Evolutionary conservation across 2,797 vertebrate species (phyloP), one percentile per base, ranked within the genome.

Genomic region (Hypotaenidia okinawae): DNA sequence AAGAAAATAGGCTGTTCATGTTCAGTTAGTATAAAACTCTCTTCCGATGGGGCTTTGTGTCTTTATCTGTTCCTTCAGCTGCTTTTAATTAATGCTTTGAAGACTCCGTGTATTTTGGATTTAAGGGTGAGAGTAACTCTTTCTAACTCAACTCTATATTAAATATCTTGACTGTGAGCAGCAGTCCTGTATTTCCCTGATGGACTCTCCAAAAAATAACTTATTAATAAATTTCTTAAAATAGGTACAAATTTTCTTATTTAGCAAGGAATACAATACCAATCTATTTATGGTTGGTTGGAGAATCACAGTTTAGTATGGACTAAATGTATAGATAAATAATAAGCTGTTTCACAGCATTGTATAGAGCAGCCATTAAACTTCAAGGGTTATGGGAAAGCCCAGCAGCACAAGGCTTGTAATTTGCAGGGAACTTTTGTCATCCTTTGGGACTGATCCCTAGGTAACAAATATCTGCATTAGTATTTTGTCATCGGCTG

Each of bases 81-180:
- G 84, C 51, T 90, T 95, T 91, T 94, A 95, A 95, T 94, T 95
- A 96, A 94, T 57, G 45, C 63, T 94, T 95, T 94, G 87, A 96
- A 79, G 77, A 70, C 52, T 82, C 22, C 1, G 2, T 63, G 58
- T 73, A 64, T 95, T 96, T 93, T 74, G 78, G 52, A 84, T 86
- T 96, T 91, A 85, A 93, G 84, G 77, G 25, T 6, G 16, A 81
- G 67, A 93, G 75, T 81, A 90, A 81, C 37, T 81, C 68, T 84
- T 91, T 93, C 35, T 77, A 75, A 75, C 74, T 92, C 77, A 82
- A 24, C 13, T 90, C 49, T 23, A 18, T 49, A 25, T 80, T 84
- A 91, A 94, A 77, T 11, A 45, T 39, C 80, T 83, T 1, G 1
- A 84, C 76, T 64, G 21, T 64, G 33, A 69, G 76, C 30, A 78